Conservation (phyloP, 2,888 invertebrate species). For the Eupelmus urozonus region DNA sequence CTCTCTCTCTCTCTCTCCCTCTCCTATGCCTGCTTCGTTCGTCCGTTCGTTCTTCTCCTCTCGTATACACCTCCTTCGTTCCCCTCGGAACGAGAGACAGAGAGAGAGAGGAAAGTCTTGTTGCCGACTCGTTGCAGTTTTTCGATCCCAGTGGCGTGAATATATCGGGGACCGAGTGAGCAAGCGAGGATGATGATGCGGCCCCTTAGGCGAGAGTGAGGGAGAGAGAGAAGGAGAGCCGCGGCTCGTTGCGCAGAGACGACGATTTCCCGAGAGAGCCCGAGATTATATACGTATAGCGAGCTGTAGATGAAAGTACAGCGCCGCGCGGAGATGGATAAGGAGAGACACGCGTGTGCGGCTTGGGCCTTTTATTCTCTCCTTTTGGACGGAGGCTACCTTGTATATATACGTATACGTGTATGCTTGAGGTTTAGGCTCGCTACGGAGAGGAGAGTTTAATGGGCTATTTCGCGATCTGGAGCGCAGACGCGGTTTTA, state of each 20-base stretch:
- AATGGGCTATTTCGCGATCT: too few relatives aligned
- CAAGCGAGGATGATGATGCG: constrained; percentile 19
- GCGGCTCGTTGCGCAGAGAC: constrained; percentile 24
- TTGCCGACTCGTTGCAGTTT: constrained; percentile 62
- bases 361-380: background rate
- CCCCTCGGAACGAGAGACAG: constrained; percentile 1
- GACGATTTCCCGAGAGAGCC: constrained; percentile 51
- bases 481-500: too few relatives aligned
- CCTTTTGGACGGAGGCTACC: background rate
- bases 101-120: constrained; percentile 60
- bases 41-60: constrained; percentile 6
- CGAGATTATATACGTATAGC: background rate
- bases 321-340: background rate
- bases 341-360: too few relatives aligned
- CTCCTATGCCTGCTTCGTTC: background rate
- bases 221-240: too few relatives aligned
- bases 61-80: background rate
- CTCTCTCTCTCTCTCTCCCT: background rate
- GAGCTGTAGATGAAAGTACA: constrained; percentile 42
- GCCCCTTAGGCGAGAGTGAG: constrained; percentile 1
- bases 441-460: too few relatives aligned
- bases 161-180: constrained; percentile 16
- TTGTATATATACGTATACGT: constrained; percentile 1
- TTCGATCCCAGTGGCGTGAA: constrained; percentile 48
- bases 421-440: background rate